A percentile compares a stretch with the other conserved stretches of the same genome.
Evolutionary conservation across 2,113 vertebrate genomes (phyloP).

Genomic region (Phalacrocorax brasilianus): DNA sequence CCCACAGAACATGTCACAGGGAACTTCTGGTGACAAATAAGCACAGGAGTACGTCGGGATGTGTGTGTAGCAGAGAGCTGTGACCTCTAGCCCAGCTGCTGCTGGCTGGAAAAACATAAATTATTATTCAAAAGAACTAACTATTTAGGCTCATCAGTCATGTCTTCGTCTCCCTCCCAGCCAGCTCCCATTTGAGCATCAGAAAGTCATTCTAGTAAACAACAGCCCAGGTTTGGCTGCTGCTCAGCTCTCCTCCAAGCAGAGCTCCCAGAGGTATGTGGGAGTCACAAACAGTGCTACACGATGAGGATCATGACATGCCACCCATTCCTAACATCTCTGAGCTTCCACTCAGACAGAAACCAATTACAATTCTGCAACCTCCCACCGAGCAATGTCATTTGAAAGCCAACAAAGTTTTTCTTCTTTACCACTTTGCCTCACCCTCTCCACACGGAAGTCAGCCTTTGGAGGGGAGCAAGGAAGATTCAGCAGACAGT

Average conservation of each 20-base stretch:
- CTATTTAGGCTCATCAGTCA: not conserved
- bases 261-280: not conserved
- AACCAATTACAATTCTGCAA: not conserved
- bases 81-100: not conserved
- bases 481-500: not conserved
- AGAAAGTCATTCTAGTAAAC: not conserved
- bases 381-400: not conserved
- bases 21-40: not conserved
- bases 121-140: not conserved
- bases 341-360: not conserved
- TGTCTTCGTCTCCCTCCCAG: not conserved
- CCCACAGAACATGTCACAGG: not conserved
- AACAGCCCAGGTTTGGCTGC: not conserved
- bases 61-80: not conserved
- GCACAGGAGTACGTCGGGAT: accelerated
- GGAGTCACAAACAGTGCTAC: not conserved
- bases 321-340: not conserved
- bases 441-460: not conserved
- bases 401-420: not conserved
- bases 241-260: not conserved
- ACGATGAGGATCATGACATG: not conserved
- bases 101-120: not conserved
- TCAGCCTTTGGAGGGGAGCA: not conserved
- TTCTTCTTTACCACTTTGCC: not conserved
- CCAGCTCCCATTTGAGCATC: not conserved